phyloP scores from a whole-genome alignment of 2,888 invertebrate genomes.

The Chironomus tentans region DNA sequence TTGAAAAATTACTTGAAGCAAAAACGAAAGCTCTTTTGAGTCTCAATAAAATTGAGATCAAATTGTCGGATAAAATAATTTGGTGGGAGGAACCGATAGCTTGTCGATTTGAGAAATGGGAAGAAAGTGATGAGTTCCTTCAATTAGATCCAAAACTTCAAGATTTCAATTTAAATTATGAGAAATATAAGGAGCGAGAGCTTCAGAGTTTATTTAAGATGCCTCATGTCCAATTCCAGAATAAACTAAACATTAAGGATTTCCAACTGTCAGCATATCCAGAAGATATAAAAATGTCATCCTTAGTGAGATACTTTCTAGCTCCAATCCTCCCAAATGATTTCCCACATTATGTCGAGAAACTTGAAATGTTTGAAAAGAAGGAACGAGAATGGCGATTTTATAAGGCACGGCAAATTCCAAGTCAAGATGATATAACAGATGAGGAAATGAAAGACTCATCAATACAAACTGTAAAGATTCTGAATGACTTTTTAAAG shows the following conservation, averaged over 20 bases:
- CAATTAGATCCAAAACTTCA: neutral
- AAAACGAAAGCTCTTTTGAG: neutral
- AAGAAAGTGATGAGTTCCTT: slow-evolving; percentile 23
- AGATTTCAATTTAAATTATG: slow-evolving; percentile 18
- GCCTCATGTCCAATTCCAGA: neutral
- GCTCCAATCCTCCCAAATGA: slow-evolving; percentile 10
- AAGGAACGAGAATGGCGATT: slow-evolving; percentile 6
- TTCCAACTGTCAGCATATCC: neutral
- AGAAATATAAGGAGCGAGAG: neutral
- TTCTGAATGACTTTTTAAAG: neutral
- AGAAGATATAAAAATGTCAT: neutral
- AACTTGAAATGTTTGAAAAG: slow-evolving; percentile 6
- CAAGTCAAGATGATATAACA: neutral
- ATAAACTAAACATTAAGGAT: neutral
- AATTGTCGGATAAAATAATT: slow-evolving; percentile 5
- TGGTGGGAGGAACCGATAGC: slow-evolving; percentile 19
- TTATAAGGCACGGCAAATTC: neutral
- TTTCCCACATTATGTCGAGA: neutral
- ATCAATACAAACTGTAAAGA: neutral
- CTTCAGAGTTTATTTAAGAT: neutral
- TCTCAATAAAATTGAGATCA: slow-evolving; percentile 13
- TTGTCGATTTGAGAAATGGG: slow-evolving; percentile 23
- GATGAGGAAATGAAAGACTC: neutral
- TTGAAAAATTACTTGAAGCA: neutral
- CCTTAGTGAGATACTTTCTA: neutral